Conservation (phyloP, 1,140 invertebrate genomes). For the Meteorus sp. region DNA sequence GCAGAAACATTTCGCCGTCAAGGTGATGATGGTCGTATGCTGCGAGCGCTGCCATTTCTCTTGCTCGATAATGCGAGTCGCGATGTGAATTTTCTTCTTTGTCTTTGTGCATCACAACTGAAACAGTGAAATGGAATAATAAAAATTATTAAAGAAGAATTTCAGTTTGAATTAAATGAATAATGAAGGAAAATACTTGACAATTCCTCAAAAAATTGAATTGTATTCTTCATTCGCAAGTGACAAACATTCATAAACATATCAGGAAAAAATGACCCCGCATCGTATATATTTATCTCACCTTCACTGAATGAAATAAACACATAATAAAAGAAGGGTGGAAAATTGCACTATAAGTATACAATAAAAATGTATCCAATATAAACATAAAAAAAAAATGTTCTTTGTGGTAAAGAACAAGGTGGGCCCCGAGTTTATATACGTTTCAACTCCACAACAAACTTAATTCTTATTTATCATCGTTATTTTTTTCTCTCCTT, state of each 20-base stretch:
- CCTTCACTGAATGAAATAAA: neutral
- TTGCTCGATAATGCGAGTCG: conserved; percentile 68
- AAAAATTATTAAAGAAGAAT: neutral
- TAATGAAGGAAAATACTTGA: neutral
- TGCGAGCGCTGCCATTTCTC: conserved; percentile 80
- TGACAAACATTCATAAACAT: no score
- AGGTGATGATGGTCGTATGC: conserved; percentile 87
- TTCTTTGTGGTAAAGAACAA: neutral
- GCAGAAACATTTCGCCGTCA: conserved; percentile 92
- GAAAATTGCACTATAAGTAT: neutral
- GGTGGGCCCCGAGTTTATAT: no score
- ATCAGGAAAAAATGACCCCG: no score
- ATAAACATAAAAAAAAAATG: neutral
- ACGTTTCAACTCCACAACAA: no score
- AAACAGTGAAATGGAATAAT: conserved; percentile 55
- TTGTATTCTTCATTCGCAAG: no score
- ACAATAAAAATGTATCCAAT: no score
- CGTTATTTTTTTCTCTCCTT: no score
- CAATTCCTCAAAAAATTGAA: no score
- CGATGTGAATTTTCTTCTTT: conserved; percentile 76
- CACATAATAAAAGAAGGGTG: neutral
- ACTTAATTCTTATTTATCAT: no score
- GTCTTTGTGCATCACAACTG: conserved; percentile 92
- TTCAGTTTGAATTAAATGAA: neutral
- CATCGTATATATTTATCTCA: no score